Evolutionary conservation across 2,113 vertebrate genomes (phyloP).

Genomic region (Micronisus gabar): DNA sequence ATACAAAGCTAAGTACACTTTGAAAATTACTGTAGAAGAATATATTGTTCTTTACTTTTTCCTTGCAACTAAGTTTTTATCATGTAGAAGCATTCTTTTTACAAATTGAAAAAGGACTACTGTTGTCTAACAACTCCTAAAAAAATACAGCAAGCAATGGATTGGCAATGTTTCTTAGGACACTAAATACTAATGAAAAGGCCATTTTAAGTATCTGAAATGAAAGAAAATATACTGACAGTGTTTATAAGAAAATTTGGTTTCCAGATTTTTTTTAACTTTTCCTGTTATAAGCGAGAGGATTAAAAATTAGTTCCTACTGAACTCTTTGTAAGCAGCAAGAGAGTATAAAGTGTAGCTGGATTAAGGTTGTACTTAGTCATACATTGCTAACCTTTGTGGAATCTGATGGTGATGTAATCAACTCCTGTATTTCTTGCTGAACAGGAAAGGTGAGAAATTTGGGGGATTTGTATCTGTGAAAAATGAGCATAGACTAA

Average conservation of each 20-base stretch:
- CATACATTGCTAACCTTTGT: constrained; percentile 26
- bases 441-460: constrained; percentile 71
- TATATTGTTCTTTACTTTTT: not conserved
- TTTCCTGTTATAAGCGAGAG: not conserved
- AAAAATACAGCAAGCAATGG: not conserved
- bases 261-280: not conserved
- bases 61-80: not conserved
- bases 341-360: not conserved
- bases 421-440: constrained; percentile 62
- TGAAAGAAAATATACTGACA: not conserved
- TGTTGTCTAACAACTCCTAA: not conserved
- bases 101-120: not conserved
- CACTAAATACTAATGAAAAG: not conserved
- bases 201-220: not conserved
- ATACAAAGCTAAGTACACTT: not conserved
- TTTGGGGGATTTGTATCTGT: constrained; percentile 51
- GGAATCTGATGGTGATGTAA: constrained; percentile 42
- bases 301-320: not conserved
- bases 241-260: not conserved
- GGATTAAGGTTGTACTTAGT: not conserved
- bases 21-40: not conserved
- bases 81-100: not conserved
- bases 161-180: not conserved
- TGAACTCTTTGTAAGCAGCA: not conserved
- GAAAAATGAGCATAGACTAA: constrained; percentile 56